Evolutionary conservation across 1,140 invertebrate species (phyloP), one percentile per base, ranked within the genome.

Genomic region (Kradibia gibbosae): DNA sequence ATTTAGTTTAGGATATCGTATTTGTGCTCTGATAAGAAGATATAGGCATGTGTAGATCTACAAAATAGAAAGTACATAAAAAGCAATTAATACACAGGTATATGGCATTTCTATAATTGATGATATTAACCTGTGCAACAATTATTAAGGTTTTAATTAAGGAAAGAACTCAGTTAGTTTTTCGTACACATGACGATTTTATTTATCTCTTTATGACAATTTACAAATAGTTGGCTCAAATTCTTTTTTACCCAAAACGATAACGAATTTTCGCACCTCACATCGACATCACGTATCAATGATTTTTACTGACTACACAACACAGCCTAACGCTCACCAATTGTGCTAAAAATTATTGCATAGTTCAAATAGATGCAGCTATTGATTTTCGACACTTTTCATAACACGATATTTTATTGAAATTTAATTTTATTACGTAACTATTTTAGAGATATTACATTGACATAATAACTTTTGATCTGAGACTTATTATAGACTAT

Each of bases 201-300:
- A 80, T 80, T 80, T 73, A 80, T 80, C 71, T 80, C 42, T 1
- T 80, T 74, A 80, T 81, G 72, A 81, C 79, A 81, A 81, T 81
- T 81, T 81, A 81, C 79, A 81, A 81, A 81, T 67, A 75, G 22
- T 55, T 55, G 50, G 48, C 55, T 73, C 13, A 62, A 71, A 22
- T 57, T 45, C 31, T 73, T 53, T 42, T 65, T 60, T n/a, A 62
- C 31, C 22, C n/a, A 71, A 48, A 45, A 48, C 17, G 1, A 48
- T 28, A 71, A 71, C 3, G 7, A 67, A 65, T 42, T 67, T 8
- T 67, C 31, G 60, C 57, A 65, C 39, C 57, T 65, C 39, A 76
- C 25, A 48, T 60, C 31, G 36, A 42, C 3, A 62, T 76, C 74
- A 62, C 39, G 74, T 57, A 76, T 76, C 39, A 62, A 42, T 17